Percentiles rank a stretch among this genome's conserved stretches.
phyloP scores from a whole-genome alignment of 2,888 invertebrate genomes.

The Smittia sp. region DNA sequence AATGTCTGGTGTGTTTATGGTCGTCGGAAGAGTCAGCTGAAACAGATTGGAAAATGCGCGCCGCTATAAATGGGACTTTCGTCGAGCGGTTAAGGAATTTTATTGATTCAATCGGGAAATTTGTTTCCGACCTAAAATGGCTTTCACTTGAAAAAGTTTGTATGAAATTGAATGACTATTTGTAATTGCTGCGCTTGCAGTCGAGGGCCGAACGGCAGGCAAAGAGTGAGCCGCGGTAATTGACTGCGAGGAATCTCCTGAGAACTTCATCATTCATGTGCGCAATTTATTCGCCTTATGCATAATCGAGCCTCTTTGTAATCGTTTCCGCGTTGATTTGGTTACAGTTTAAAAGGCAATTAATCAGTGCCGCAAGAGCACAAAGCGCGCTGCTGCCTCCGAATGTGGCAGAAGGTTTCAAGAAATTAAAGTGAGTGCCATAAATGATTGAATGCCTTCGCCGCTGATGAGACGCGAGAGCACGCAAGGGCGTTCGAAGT shows the following conservation, averaged over 20 bases:
- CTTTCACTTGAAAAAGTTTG: slow-evolving; percentile 11
- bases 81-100: slow-evolving; percentile 20
- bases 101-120: slow-evolving; percentile 39
- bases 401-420: not conserved
- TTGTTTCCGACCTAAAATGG: slow-evolving; percentile 36
- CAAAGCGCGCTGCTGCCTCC: not conserved
- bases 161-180: slow-evolving; percentile 39
- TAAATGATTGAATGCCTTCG: not conserved
- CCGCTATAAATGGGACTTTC: slow-evolving; percentile 5
- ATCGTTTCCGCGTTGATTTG: not conserved
- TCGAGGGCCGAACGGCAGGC: not conserved
- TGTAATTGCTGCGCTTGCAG: slow-evolving; percentile 35
- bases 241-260: not conserved
- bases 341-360: slow-evolving; percentile 5
- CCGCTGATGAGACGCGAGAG: not conserved
- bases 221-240: slow-evolving; percentile 6
- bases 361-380: slow-evolving; percentile 10
- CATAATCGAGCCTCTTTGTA: not conserved
- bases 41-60: not conserved
- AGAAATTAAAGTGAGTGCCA: not conserved
- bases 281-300: slow-evolving; percentile 6
- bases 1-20: not conserved
- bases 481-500: not conserved
- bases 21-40: not conserved
- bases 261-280: slow-evolving; percentile 15